These are phyloP conservation scores for Sarcophaga carnaria DNA, from an alignment of 2,888 invertebrate genomes.

Conservation along the genomic window DNA sequence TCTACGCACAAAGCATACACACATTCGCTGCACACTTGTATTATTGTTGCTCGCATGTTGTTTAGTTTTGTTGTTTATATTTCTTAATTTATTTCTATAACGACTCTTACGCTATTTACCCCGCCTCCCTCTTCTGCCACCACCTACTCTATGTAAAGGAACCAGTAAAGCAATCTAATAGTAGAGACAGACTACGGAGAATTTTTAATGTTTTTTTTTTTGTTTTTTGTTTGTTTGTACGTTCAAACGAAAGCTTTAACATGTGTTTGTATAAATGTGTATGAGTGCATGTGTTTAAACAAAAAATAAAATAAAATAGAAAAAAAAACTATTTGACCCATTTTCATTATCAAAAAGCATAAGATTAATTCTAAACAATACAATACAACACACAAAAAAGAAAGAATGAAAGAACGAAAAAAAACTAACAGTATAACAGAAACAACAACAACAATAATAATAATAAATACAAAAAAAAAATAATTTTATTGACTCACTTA, in stretches of 20 bases:
- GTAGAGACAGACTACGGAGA: no score
- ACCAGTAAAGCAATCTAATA: no score
- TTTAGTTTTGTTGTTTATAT: no score
- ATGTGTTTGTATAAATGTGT: constrained; percentile 20
- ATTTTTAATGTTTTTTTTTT: no score
- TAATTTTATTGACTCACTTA: constrained; percentile 59
- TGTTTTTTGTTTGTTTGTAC: no score
- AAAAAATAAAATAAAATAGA: constrained; percentile 41
- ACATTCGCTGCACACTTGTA: no score
- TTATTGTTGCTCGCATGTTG: no score
- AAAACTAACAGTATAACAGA: constrained; percentile 5
- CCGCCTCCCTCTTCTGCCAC: no score
- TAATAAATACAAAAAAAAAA: constrained; percentile 51
- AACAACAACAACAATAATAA: constrained; percentile 41
- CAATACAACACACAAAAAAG: constrained; percentile 65
- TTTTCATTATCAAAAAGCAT: constrained; percentile 81
- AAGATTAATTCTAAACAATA: constrained; percentile 82
- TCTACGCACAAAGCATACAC: no score
- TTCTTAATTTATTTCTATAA: no score
- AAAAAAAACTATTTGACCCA: constrained; percentile 78
- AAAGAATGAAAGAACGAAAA: neutral
- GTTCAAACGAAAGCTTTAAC: neutral
- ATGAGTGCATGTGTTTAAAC: constrained; percentile 75
- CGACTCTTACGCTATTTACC: no score
- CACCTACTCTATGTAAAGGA: no score